A percentile compares a stretch with the other conserved stretches of the same genome.
Conservation (phyloP, 2,797 vertebrate species). For the Chromis chromis region DNA sequence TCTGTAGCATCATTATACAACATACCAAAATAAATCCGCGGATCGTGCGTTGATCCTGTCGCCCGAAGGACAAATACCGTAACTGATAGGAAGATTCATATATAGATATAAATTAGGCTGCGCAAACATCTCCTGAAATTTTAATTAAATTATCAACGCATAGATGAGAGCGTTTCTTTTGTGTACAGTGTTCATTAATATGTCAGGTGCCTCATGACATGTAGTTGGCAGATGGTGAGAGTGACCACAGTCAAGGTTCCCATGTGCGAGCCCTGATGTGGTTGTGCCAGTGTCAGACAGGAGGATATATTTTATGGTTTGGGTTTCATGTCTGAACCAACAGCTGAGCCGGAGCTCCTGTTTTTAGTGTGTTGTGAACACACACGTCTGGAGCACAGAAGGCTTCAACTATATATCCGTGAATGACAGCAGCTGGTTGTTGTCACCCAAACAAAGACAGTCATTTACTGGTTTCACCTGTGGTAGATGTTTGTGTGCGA, state of each 20-base stretch:
- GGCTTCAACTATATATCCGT: slow-evolving; percentile 26
- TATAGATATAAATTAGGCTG: slow-evolving; percentile 27
- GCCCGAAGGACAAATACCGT: slow-evolving; percentile 69
- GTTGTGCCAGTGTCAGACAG: slow-evolving; percentile 52
- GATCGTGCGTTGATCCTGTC: slow-evolving; percentile 63
- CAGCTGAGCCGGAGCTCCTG: slow-evolving; percentile 59
- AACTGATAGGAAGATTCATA: slow-evolving; percentile 27
- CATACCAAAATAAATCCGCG: slow-evolving; percentile 74
- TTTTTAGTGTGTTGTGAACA: slow-evolving; percentile 44
- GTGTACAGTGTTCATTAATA: too few species aligned
- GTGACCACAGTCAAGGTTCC: slow-evolving; percentile 33
- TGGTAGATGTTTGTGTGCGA: slow-evolving; percentile 9
- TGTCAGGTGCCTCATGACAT: slow-evolving; percentile 26
- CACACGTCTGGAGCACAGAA: slow-evolving; percentile 33
- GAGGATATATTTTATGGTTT: slow-evolving; percentile 52
- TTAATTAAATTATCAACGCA: neutral
- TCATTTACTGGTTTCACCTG: slow-evolving; percentile 38
- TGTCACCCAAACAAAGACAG: slow-evolving; percentile 27
- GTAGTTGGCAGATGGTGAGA: slow-evolving; percentile 51
- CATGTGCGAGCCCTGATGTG: slow-evolving; percentile 52
- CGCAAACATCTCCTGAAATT: neutral
- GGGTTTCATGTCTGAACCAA: slow-evolving; percentile 50
- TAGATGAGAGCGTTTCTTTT: slow-evolving; percentile 1
- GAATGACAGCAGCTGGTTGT: slow-evolving; percentile 24
- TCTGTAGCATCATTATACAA: slow-evolving; percentile 76